These are phyloP conservation scores for Sebastiscus tertius DNA, from an alignment of 2,797 vertebrate species.

Conservation along the genomic window DNA sequence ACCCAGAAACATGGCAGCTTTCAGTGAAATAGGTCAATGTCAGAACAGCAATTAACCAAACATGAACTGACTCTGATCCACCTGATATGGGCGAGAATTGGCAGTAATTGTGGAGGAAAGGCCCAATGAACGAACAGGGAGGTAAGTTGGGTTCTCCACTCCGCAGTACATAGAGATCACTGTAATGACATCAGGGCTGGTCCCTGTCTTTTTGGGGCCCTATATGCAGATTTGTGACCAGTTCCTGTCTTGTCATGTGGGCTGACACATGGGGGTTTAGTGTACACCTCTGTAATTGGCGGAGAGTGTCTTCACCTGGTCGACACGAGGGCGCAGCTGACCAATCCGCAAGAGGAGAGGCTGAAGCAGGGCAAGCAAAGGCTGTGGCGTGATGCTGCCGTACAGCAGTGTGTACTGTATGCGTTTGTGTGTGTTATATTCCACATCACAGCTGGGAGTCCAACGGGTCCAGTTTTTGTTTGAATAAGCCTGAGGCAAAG, in stretches of 20 bases:
- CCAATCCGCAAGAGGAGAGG: slow-evolving; percentile 43
- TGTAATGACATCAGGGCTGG: not conserved
- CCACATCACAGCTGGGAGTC: slow-evolving; percentile 17
- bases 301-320: slow-evolving; percentile 8
- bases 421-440: slow-evolving; percentile 3
- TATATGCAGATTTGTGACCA: not conserved
- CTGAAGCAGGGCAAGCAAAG: not conserved
- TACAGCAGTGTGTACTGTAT: not conserved
- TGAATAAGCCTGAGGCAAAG: slow-evolving; percentile 15
- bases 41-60: slow-evolving; percentile 13
- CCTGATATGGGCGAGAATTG: not conserved
- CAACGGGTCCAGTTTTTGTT: slow-evolving; percentile 57
- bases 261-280: slow-evolving; percentile 5
- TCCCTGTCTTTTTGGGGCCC: not conserved
- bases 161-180: not conserved
- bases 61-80: not conserved
- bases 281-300: slow-evolving; percentile 37
- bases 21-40: slow-evolving; percentile 33
- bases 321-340: not conserved
- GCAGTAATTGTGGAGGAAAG: not conserved
- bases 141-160: not conserved
- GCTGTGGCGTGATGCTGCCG: slow-evolving; percentile 41
- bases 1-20: slow-evolving; percentile 29
- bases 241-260: slow-evolving; percentile 24
- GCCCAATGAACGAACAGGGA: not conserved